Base-by-base conservation (phyloP, 2,888 invertebrate species). In the Drosophila borealis region DNA sequence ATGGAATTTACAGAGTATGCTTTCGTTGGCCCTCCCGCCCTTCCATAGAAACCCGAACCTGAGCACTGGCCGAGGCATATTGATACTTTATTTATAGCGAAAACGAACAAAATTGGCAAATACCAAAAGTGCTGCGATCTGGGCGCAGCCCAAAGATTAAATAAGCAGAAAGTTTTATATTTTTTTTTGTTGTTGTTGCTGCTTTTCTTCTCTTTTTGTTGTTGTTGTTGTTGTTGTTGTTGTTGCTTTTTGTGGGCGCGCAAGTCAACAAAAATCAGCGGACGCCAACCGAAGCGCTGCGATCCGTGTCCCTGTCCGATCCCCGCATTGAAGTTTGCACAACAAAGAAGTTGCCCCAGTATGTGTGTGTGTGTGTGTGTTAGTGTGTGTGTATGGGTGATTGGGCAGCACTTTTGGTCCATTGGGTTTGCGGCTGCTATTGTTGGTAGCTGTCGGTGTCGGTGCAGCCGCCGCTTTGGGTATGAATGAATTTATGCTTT, bases 401-500 rank as follows among this genome's bases (percentile, higher is more conserved):
- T 41, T 61, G 49, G 60, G 33, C 57, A 68, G 70, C 71, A 70
- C 71, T 76, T 55, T 57, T 71, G 72, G 77, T 60, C 56, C 77
- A 71, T 72, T 77, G 62, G 51, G 51, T 37, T 56, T 49, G 56
- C n/a, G 33, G 50, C 44, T 56, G 60, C 60, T 56, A 54, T 63
- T 57, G 60, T 67, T 67, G 68, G 56, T 17, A 50, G 77, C 36
- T 56, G 34, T 64, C 53, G 59, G 29, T 42, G 65, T 64, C 48
- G 61, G 11, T 46, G 65, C 54, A 62, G 76, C 71, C 54, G 66
- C 66, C 39, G 70, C 61, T 75, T 62, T 70, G 66, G 51, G 77
- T 79, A 83, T 83, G 83, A 83, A 83, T 84, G 83, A 83, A 83
- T 83, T 83, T 84, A 76, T 81, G 85, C 76, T 83, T 81, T 81